Evolutionary conservation across 1,140 invertebrate genomes (phyloP).

Genomic region (Acyrthosiphon pisum): DNA sequence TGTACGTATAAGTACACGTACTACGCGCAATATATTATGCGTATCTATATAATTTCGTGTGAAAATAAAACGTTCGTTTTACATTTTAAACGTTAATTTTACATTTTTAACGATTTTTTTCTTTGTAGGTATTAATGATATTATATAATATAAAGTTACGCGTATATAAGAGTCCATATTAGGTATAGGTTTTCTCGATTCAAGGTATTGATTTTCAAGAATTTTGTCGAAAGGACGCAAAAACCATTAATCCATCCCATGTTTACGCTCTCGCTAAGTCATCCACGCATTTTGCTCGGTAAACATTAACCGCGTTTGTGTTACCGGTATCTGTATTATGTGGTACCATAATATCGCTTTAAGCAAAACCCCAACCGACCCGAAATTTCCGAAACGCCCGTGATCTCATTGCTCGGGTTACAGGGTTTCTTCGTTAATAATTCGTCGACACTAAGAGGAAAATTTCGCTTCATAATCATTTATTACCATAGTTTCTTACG

Average conservation of each 20-base stretch:
- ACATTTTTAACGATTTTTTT: background rate
- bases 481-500: background rate
- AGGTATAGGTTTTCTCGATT: background rate
- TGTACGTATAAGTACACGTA: background rate
- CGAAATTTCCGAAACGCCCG: constrained; percentile 24
- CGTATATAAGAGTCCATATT: background rate
- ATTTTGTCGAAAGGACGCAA: background rate
- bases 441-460: background rate
- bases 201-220: constrained; percentile 1
- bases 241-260: constrained; percentile 37
- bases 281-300: background rate
- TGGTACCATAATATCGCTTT: constrained; percentile 29
- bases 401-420: constrained; percentile 15
- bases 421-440: constrained; percentile 10
- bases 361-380: background rate
- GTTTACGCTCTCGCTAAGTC: background rate
- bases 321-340: background rate
- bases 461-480: constrained; percentile 16
- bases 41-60: background rate
- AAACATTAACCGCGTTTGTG: constrained; percentile 31
- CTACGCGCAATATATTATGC: background rate
- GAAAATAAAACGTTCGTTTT: background rate
- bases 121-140: background rate
- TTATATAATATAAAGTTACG: background rate
- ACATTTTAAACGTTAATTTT: background rate